These are phyloP conservation scores for Rhingia rostrata DNA, from an alignment of 2,888 invertebrate species.

Conservation along the genomic window DNA sequence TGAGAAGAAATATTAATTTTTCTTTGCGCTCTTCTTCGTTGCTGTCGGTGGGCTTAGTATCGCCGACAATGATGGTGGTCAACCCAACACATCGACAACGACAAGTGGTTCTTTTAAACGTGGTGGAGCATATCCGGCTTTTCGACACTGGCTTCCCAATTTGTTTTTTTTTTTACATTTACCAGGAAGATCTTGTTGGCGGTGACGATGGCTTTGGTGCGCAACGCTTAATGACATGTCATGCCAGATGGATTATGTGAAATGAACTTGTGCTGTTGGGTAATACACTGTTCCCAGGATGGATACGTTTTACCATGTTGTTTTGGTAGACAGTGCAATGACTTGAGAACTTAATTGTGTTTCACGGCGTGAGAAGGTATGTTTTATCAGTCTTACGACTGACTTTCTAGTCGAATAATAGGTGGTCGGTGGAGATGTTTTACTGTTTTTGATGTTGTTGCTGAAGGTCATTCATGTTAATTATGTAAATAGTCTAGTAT, in stretches of 20 bases:
- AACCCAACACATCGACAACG: conserved; percentile 28
- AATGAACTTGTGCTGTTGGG: conserved; percentile 11
- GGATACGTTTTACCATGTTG: conserved; percentile 14
- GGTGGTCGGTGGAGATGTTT: conserved; percentile 34
- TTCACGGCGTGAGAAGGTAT: conserved; percentile 11
- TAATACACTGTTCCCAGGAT: conserved; percentile 53
- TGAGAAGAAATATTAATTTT: conserved; percentile 33
- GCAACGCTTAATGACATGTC: conserved; percentile 48
- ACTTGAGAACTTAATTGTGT: conserved; percentile 49
- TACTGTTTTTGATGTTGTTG: neutral
- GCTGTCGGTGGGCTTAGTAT: neutral
- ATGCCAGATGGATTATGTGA: conserved; percentile 34
- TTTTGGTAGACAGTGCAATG: conserved; percentile 49
- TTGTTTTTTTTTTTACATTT: conserved; percentile 23
- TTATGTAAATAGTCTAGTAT: no score
- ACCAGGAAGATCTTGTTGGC: conserved; percentile 42
- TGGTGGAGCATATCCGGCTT: conserved; percentile 57
- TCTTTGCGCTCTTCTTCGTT: conserved; percentile 6
- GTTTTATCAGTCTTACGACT: conserved; percentile 20
- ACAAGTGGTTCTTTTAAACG: conserved; percentile 49
- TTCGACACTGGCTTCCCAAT: conserved; percentile 50
- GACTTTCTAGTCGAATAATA: conserved; percentile 57
- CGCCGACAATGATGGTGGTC: conserved; percentile 49
- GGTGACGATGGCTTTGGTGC: conserved; percentile 43
- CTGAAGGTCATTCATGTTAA: no score